Evolutionary conservation across 92 coral and sea anemone genomes (phyloP).

Genomic region (Bergia sp.): DNA sequence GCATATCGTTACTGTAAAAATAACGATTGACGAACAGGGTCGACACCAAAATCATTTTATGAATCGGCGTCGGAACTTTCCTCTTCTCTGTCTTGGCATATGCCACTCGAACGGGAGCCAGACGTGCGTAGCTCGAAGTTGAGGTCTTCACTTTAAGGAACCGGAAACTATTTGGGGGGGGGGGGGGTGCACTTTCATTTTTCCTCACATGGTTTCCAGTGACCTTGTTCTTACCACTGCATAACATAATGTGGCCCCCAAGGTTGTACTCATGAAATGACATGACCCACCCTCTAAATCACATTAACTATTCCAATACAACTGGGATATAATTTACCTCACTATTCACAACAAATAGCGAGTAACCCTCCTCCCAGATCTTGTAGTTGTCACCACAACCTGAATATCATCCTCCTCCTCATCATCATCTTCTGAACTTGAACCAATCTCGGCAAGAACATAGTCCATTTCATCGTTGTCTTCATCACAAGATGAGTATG

Average conservation of each 20-base stretch:
- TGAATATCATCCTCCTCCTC: conserved; percentile 47
- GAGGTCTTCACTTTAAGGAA: background rate
- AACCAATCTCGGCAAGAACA: conserved; percentile 63
- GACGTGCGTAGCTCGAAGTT: too few relatives aligned
- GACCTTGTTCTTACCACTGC: conserved; percentile 38
- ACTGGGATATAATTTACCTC: conserved; percentile 25
- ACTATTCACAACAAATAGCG: conserved; percentile 66
- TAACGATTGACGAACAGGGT: too few relatives aligned
- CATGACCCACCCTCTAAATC: conserved; percentile 40
- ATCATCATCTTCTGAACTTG: conserved; percentile 50
- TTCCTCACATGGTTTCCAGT: conserved; percentile 17
- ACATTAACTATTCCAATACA: conserved; percentile 47
- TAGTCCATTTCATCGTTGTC: conserved; percentile 38
- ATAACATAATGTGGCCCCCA: conserved; percentile 30
- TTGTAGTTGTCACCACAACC: conserved; percentile 60
- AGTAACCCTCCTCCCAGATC: conserved; percentile 62
- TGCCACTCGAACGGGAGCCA: too few relatives aligned
- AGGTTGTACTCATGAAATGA: background rate
- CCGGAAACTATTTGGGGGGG: conserved; percentile 18
- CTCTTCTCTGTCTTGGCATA: too few relatives aligned
- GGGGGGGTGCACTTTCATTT: conserved; percentile 15
- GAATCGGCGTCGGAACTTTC: too few relatives aligned
- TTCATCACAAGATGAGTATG: conserved; percentile 54
- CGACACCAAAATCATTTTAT: too few relatives aligned
- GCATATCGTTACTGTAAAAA: too few relatives aligned